These are phyloP conservation scores for Itoplectis maculator DNA, from an alignment of 2,888 invertebrate species.

Conservation along the genomic window DNA sequence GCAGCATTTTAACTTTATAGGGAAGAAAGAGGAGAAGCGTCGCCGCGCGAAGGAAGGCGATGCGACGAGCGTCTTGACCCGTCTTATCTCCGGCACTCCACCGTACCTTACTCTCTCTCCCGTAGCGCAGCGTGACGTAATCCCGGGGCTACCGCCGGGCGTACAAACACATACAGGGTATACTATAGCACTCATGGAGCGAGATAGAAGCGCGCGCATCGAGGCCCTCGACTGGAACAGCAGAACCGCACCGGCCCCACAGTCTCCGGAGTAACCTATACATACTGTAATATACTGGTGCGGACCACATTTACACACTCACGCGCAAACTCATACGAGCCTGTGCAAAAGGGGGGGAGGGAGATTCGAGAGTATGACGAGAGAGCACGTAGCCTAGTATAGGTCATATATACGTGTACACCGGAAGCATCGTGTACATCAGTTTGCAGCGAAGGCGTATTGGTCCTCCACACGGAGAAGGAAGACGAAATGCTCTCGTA, in stretches of 20 bases:
- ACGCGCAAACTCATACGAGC: constrained; percentile 33
- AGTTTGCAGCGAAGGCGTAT: neutral
- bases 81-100: constrained; percentile 74
- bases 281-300: constrained; percentile 26
- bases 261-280: constrained; percentile 32
- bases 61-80: constrained; percentile 79
- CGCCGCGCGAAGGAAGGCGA: constrained; percentile 68
- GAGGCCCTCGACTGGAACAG: constrained; percentile 32
- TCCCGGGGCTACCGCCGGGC: constrained; percentile 68
- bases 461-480: constrained; percentile 21
- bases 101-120: constrained; percentile 75
- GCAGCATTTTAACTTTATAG: constrained; percentile 41
- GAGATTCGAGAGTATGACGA: constrained; percentile 34
- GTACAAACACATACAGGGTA: constrained; percentile 32
- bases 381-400: constrained; percentile 9
- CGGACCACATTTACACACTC: constrained; percentile 36
- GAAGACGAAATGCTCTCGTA: constrained; percentile 48
- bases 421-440: neutral
- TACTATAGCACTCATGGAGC: constrained; percentile 28
- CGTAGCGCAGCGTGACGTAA: constrained; percentile 77
- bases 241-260: constrained; percentile 10
- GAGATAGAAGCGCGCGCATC: constrained; percentile 40
- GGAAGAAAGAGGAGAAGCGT: neutral
- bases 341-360: constrained; percentile 12
- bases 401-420: neutral